phyloP scores from a whole-genome alignment of 2,888 invertebrate genomes.

The Oeneis ivallda region DNA sequence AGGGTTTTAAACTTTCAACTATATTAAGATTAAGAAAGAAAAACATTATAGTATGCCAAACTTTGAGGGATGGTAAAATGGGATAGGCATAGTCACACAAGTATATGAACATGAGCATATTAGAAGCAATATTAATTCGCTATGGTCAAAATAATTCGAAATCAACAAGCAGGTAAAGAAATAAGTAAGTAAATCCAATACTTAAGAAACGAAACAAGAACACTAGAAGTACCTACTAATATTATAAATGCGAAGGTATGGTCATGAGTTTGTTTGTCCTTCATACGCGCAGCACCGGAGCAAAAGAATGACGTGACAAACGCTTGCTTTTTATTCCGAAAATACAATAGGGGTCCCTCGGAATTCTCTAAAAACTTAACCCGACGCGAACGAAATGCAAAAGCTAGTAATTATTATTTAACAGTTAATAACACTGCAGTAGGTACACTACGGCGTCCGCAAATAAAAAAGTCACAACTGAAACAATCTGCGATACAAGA shows the following conservation, averaged over 20 bases:
- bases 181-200: neutral
- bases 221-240: too few species aligned
- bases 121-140: neutral
- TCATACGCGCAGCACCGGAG: too few species aligned
- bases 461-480: constrained; percentile 32
- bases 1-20: neutral
- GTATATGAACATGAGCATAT: neutral
- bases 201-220: neutral
- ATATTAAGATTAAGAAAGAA: neutral
- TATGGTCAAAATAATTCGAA: neutral
- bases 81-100: neutral
- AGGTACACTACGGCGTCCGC: neutral
- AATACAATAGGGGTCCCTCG: neutral
- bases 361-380: neutral
- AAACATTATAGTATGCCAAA: neutral
- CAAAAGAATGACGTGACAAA: too few species aligned
- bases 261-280: too few species aligned
- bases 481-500: constrained; percentile 27
- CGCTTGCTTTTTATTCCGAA: too few species aligned
- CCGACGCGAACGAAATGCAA: neutral
- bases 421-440: neutral
- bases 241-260: too few species aligned
- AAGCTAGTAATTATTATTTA: constrained; percentile 19
- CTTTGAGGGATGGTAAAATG: neutral
- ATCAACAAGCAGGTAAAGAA: neutral